A percentile compares a stretch with the other conserved stretches of the same genome.
Conservation (phyloP, 2,113 vertebrate genomes). For the Oxyura jamaicensis region DNA sequence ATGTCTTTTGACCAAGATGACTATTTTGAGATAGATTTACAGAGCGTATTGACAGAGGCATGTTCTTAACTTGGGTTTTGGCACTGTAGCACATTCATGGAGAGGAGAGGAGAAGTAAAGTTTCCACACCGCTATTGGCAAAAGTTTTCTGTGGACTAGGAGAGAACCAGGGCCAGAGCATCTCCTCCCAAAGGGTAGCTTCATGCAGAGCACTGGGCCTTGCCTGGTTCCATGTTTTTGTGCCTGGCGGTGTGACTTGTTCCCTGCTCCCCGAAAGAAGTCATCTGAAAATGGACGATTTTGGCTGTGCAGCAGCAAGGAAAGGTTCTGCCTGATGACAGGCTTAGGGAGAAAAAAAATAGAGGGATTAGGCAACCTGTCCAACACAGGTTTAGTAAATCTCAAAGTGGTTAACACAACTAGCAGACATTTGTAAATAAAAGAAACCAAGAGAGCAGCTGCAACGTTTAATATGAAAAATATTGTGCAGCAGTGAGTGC, state of each 20-base stretch:
- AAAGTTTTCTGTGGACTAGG: neutral
- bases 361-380: neutral
- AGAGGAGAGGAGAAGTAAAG: neutral
- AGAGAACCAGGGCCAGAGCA: neutral
- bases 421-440: neutral
- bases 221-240: neutral
- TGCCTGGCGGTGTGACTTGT: neutral
- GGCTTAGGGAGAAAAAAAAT: neutral
- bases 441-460: neutral
- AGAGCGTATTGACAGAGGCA: neutral
- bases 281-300: neutral
- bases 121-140: constrained; percentile 11
- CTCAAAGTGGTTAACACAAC: neutral
- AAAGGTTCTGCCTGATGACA: neutral
- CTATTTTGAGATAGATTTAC: constrained; percentile 52
- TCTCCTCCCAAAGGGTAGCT: neutral
- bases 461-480: neutral
- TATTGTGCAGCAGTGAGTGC: neutral
- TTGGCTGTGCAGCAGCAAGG: neutral
- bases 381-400: neutral
- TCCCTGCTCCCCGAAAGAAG: neutral
- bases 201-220: neutral
- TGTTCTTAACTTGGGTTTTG: constrained; percentile 19
- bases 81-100: neutral
- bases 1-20: constrained; percentile 53